Evolutionary conservation across 37 sponge, comb jelly and placozoan species (phyloP).

Genomic region (Spongia lamella): DNA sequence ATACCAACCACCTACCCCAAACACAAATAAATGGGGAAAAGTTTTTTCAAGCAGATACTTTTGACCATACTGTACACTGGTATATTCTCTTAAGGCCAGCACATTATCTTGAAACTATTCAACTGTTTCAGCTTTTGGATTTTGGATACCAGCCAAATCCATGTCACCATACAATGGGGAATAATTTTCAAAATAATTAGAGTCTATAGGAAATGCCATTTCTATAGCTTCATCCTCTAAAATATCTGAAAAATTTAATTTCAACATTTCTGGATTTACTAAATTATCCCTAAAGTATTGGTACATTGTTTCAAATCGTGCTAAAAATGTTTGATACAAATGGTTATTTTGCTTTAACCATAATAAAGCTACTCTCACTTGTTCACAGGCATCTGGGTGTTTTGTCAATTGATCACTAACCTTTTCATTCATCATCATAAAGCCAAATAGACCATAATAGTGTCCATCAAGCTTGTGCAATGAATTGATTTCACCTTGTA

Average conservation of each 20-base stretch:
- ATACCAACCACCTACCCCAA: slow-evolving; percentile 3
- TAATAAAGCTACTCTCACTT: not conserved
- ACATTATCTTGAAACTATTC: not conserved
- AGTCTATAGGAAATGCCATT: not conserved
- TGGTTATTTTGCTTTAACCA: slow-evolving; percentile 1
- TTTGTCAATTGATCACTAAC: not conserved
- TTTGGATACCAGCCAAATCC: not conserved
- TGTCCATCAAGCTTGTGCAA: not conserved
- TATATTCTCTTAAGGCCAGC: not conserved
- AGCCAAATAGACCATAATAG: slow-evolving; percentile 6
- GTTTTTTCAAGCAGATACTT: not conserved
- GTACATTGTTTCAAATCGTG: slow-evolving; percentile 1
- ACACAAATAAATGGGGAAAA: not conserved
- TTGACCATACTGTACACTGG: not conserved
- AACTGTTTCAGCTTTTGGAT: not conserved
- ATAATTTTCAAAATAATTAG: slow-evolving; percentile 1
- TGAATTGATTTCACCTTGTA: not conserved
- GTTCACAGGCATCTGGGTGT: not conserved
- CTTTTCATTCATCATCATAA: not conserved
- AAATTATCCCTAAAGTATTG: not conserved
- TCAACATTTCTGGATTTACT: not conserved
- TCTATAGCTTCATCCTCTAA: not conserved
- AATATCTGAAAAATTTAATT: not conserved
- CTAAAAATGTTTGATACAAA: not conserved
- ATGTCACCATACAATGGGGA: not conserved